These are phyloP conservation scores for Artemia sp. DNA, from an alignment of 2,888 invertebrate genomes.

Conservation along the genomic window DNA sequence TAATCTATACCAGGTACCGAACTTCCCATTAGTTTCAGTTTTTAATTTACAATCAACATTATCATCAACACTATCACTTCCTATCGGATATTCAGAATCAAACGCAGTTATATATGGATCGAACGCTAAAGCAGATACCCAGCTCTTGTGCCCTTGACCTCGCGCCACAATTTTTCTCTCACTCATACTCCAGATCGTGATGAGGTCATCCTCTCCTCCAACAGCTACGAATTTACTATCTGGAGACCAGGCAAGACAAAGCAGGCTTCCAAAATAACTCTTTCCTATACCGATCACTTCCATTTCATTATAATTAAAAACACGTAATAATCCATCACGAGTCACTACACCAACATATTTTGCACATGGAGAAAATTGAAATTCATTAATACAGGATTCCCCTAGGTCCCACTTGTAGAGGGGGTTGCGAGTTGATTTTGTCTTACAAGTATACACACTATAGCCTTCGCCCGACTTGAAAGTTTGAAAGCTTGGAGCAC, in stretches of 20 bases:
- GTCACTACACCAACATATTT: slow-evolving; percentile 82
- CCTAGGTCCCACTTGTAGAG: slow-evolving; percentile 78
- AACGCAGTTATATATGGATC: slow-evolving; percentile 66
- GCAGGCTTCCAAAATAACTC: slow-evolving; percentile 92
- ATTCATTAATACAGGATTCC: slow-evolving; percentile 77
- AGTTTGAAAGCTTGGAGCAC: slow-evolving; percentile 81
- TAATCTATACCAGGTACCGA: slow-evolving; percentile 52
- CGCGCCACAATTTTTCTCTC: slow-evolving; percentile 89
- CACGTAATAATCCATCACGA: slow-evolving; percentile 42
- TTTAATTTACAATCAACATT: slow-evolving; percentile 4
- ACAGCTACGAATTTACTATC: slow-evolving; percentile 87
- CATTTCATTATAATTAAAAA: slow-evolving; percentile 91
- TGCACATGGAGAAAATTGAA: slow-evolving; percentile 88
- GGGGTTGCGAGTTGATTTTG: slow-evolving; percentile 88
- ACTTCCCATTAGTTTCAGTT: slow-evolving; percentile 25
- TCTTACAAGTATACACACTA: slow-evolving; percentile 84
- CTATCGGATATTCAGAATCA: slow-evolving; percentile 34
- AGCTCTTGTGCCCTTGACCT: slow-evolving; percentile 91
- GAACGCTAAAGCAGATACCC: slow-evolving; percentile 94
- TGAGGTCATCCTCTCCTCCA: slow-evolving; percentile 95
- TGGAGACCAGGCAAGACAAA: slow-evolving; percentile 96
- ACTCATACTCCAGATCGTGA: slow-evolving; percentile 87
- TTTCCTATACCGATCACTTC: slow-evolving; percentile 80
- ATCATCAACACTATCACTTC: slow-evolving; percentile 34
- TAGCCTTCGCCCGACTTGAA: slow-evolving; percentile 88